These are phyloP conservation scores for Ciconia maguari DNA, from an alignment of 2,113 vertebrate genomes.

Conservation along the genomic window DNA sequence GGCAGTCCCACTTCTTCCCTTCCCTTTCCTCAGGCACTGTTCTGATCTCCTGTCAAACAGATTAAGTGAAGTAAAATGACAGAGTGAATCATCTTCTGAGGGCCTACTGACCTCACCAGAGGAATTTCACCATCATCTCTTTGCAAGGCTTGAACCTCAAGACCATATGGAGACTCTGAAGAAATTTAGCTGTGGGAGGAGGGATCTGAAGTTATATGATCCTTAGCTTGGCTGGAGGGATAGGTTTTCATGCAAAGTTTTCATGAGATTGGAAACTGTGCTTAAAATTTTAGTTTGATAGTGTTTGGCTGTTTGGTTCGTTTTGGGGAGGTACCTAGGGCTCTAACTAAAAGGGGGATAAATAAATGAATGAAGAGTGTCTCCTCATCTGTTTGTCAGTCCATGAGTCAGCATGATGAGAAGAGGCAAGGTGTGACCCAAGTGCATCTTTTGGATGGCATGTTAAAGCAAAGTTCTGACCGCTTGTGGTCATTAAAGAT, in stretches of 20 bases:
- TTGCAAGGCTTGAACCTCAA: neutral
- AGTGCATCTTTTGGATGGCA: neutral
- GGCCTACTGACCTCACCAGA: neutral
- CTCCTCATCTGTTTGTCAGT: neutral
- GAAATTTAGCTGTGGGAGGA: neutral
- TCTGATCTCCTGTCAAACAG: conserved; percentile 13
- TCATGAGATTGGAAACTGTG: neutral
- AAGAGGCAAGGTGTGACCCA: neutral
- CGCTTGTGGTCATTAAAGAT: neutral
- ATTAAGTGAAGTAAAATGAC: neutral
- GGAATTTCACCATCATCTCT: neutral
- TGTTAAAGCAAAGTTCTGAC: neutral
- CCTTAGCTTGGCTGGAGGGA: neutral
- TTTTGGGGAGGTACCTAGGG: neutral
- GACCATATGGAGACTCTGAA: neutral
- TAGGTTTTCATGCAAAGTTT: neutral
- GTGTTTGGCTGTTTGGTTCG: neutral
- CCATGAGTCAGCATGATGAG: neutral
- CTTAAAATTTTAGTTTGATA: neutral
- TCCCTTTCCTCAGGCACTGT: neutral
- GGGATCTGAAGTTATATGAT: neutral
- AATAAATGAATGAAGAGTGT: neutral
- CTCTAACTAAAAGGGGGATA: neutral
- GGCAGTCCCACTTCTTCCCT: neutral
- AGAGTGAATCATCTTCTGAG: neutral